Conservation (phyloP, 2,113 vertebrate species). For the Dascyllus trimaculatus region DNA sequence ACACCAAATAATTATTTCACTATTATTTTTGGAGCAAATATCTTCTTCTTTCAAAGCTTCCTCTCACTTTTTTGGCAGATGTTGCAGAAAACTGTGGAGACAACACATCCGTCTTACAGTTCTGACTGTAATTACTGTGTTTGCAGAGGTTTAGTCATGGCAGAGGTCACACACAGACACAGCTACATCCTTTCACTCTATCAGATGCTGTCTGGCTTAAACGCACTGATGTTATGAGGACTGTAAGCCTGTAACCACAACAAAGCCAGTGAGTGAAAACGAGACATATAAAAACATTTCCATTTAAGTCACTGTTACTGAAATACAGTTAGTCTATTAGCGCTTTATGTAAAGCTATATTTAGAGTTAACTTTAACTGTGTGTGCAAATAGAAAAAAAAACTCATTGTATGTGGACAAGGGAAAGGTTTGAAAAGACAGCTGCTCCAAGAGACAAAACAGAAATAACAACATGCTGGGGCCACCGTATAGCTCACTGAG, state of each 20-base stretch:
- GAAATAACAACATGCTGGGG: too few relatives aligned
- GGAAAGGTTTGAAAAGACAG: too few relatives aligned
- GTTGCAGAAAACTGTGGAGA: constrained; percentile 19
- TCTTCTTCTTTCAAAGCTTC: not conserved
- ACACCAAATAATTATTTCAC: not conserved
- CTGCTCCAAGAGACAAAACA: too few relatives aligned
- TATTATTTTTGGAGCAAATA: constrained; percentile 9
- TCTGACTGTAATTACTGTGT: constrained; percentile 34
- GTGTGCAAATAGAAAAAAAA: not conserved
- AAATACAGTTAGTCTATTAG: constrained; percentile 27
- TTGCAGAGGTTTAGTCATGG: constrained; percentile 34
- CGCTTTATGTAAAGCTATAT: constrained; percentile 22
- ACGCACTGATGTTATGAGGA: not conserved
- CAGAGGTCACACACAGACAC: constrained; percentile 24
- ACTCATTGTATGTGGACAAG: not conserved
- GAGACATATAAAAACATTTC: constrained; percentile 17
- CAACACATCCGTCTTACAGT: constrained; percentile 9
- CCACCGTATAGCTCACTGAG: too few relatives aligned
- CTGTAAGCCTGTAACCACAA: not conserved
- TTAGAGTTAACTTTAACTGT: constrained; percentile 1
- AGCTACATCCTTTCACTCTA: constrained; percentile 13
- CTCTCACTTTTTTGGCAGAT: constrained; percentile 23
- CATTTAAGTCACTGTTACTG: constrained; percentile 24
- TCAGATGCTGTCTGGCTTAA: constrained; percentile 16
- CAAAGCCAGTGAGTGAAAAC: not conserved